phyloP scores from a whole-genome alignment of 2,113 vertebrate genomes.

The Ancistrus triradiatus region DNA sequence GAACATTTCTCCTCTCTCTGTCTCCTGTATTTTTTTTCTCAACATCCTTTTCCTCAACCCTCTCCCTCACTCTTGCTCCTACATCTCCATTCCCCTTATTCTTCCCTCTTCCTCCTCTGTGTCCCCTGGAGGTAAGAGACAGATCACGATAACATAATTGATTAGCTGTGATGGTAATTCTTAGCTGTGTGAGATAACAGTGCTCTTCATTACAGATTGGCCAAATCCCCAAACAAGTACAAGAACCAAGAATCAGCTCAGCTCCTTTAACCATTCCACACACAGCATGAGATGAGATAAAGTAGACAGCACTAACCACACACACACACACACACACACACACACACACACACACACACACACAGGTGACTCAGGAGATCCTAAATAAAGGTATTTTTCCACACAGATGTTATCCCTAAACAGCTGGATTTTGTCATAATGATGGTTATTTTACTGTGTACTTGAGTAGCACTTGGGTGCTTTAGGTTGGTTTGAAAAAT shows the following conservation, averaged over 20 bases:
- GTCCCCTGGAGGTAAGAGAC: constrained; percentile 10
- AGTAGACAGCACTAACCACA: constrained; percentile 36
- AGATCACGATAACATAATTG: constrained; percentile 38
- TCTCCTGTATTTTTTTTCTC: neutral
- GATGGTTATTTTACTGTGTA: neutral
- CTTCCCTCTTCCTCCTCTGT: constrained; percentile 2
- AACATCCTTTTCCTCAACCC: neutral
- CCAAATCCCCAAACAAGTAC: constrained; percentile 29
- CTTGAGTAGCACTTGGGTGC: neutral
- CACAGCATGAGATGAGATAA: neutral
- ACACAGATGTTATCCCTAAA: constrained; percentile 22
- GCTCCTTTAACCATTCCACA: neutral
- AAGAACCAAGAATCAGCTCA: neutral
- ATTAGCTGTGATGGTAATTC: constrained; percentile 41
- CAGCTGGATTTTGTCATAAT: constrained; percentile 13
- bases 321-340: no score
- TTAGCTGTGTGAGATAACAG: constrained; percentile 15
- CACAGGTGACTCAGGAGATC: constrained; percentile 40
- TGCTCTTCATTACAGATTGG: constrained; percentile 40
- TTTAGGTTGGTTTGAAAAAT: constrained; percentile 1
- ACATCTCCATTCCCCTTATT: neutral
- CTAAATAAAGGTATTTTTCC: constrained; percentile 34
- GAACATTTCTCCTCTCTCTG: no score
- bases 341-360: neutral
- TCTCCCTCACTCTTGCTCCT: neutral